Percentiles rank a stretch among this genome's conserved stretches.
These are phyloP conservation scores for Mechanitis messenoides DNA, from an alignment of 2,888 invertebrate species.

Conservation along the genomic window DNA sequence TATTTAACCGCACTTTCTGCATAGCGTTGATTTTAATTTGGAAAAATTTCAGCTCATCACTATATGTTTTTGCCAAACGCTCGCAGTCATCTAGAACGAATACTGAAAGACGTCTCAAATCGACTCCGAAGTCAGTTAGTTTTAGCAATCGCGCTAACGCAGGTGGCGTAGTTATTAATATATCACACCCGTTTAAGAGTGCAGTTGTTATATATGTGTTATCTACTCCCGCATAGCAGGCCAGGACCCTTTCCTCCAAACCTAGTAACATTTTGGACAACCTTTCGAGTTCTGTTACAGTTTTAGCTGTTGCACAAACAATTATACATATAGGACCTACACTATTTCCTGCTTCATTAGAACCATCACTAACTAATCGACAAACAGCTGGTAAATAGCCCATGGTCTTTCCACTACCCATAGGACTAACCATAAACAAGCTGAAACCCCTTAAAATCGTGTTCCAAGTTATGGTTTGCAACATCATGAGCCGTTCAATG, in stretches of 20 bases:
- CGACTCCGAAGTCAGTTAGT: slow-evolving; percentile 60
- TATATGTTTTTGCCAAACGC: slow-evolving; percentile 74
- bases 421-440: slow-evolving; percentile 78
- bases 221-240: slow-evolving; percentile 64
- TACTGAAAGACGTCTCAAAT: slow-evolving; percentile 78
- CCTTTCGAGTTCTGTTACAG: slow-evolving; percentile 67
- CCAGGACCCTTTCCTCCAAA: slow-evolving; percentile 48
- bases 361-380: slow-evolving; percentile 72
- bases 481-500: slow-evolving; percentile 60
- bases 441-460: slow-evolving; percentile 80
- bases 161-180: slow-evolving; percentile 82
- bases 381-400: slow-evolving; percentile 82
- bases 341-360: slow-evolving; percentile 45
- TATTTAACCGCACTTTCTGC: slow-evolving; percentile 57
- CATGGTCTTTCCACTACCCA: slow-evolving; percentile 81
- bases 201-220: slow-evolving; percentile 52
- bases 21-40: slow-evolving; percentile 61
- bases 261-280: slow-evolving; percentile 60
- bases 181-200: slow-evolving; percentile 80
- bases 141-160: slow-evolving; percentile 67
- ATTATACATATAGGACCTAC: slow-evolving; percentile 80
- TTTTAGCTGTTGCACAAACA: slow-evolving; percentile 78
- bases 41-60: slow-evolving; percentile 60
- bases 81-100: slow-evolving; percentile 85
- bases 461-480: slow-evolving; percentile 84